Conservation (phyloP, 2,888 invertebrate genomes). For the Eupithecia exiguata region DNA sequence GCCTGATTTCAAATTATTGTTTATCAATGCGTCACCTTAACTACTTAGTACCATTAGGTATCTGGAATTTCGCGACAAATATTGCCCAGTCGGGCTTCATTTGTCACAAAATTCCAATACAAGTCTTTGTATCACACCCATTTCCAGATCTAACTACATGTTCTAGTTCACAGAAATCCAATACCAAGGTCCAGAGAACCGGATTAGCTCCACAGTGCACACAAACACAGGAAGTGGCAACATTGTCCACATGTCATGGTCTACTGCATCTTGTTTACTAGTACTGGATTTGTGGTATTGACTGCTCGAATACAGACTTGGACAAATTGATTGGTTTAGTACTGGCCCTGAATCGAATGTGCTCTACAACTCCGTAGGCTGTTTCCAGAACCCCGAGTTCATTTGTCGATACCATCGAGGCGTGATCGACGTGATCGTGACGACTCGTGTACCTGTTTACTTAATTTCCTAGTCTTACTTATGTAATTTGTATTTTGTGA, state of each 20-base stretch:
- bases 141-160: not conserved
- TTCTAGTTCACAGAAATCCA: conserved; percentile 22
- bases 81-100: not conserved
- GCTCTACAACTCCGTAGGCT: not conserved
- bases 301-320: conserved; percentile 7
- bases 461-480: too few relatives aligned
- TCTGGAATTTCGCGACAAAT: not conserved
- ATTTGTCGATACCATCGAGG: too few relatives aligned
- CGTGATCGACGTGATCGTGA: too few relatives aligned
- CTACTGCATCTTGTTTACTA: conserved; percentile 26
- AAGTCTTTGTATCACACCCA: not conserved
- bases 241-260: conserved; percentile 30
- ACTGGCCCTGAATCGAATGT: not conserved
- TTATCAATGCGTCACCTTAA: too few relatives aligned
- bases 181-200: conserved; percentile 27
- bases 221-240: conserved; percentile 22
- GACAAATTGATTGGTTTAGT: conserved; percentile 10
- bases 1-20: too few relatives aligned
- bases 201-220: conserved; percentile 24
- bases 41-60: not conserved
- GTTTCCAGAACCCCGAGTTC: not conserved
- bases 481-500: too few relatives aligned
- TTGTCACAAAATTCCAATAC: too few relatives aligned
- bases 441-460: too few relatives aligned
- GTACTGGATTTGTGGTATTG: conserved; percentile 21